A percentile compares a stretch with the other conserved stretches of the same genome.
Conservation (phyloP, 2,797 vertebrate species). For the Sebastes trivittatus region DNA sequence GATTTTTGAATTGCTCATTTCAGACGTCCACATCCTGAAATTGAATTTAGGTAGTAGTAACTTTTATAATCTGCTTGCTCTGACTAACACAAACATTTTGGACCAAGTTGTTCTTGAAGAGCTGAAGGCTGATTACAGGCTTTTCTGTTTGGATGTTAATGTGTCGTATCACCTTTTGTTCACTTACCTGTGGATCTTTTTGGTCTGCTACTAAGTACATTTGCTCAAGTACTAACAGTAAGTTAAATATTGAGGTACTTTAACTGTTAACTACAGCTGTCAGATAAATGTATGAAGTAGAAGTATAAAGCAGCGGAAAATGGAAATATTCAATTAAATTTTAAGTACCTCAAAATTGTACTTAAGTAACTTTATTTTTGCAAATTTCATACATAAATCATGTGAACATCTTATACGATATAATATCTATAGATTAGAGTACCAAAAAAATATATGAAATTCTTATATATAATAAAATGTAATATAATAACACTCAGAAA, state of each 20-base stretch:
- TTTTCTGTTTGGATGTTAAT: slow-evolving; percentile 16
- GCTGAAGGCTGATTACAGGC: slow-evolving; percentile 40
- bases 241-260: too few relatives aligned
- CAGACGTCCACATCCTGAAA: slow-evolving; percentile 26
- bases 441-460: background rate
- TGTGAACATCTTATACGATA: background rate
- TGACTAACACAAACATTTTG: slow-evolving; percentile 62
- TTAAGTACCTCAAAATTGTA: background rate
- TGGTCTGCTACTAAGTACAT: background rate
- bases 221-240: background rate
- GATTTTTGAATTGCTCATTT: slow-evolving; percentile 18
- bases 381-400: background rate
- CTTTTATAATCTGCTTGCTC: slow-evolving; percentile 30
- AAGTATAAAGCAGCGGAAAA: too few relatives aligned
- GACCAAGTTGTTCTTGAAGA: slow-evolving; percentile 32
- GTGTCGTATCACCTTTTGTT: background rate
- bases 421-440: background rate
- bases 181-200: background rate
- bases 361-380: background rate
- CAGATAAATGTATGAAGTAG: too few relatives aligned
- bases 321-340: too few relatives aligned
- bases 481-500: too few relatives aligned
- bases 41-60: background rate
- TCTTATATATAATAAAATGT: background rate
- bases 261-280: too few relatives aligned